A percentile compares a stretch with the other conserved stretches of the same genome.
Conservation (phyloP, 2,797 vertebrate species). For the Rousettus madagascariensis region DNA sequence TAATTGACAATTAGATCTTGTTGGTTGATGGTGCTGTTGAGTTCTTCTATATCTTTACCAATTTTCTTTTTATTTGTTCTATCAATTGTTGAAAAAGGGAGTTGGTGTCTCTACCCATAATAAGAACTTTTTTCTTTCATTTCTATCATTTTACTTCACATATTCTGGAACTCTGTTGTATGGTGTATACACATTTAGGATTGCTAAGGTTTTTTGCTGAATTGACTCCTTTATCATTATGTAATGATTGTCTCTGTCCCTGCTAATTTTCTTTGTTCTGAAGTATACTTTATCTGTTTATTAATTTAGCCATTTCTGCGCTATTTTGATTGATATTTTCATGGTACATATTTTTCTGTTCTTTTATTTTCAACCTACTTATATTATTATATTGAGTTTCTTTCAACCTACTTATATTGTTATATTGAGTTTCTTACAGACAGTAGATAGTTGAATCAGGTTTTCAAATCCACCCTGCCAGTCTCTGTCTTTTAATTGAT, state of each 20-base stretch:
- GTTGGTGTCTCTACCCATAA: background rate
- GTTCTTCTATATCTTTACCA: background rate
- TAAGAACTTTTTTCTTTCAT: background rate
- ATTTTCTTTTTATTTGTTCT: background rate
- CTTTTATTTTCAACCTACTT: background rate
- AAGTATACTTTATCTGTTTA: background rate
- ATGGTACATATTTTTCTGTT: background rate
- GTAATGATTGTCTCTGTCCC: background rate
- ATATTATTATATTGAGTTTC: background rate
- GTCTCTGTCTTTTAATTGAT: background rate
- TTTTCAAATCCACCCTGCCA: background rate
- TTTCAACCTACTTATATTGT: background rate
- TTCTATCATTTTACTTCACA: background rate
- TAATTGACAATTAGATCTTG: too few relatives aligned
- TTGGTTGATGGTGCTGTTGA: background rate
- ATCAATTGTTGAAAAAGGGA: background rate
- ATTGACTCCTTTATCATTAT: background rate
- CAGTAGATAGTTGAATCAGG: background rate
- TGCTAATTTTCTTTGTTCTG: background rate
- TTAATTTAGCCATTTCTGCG: background rate
- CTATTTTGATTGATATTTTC: background rate
- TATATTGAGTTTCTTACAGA: background rate
- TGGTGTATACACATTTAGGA: background rate
- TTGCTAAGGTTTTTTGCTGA: background rate
- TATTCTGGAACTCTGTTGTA: background rate